Conservation (phyloP, 2,888 invertebrate genomes). For the Sinohyriopsis cumingii region DNA sequence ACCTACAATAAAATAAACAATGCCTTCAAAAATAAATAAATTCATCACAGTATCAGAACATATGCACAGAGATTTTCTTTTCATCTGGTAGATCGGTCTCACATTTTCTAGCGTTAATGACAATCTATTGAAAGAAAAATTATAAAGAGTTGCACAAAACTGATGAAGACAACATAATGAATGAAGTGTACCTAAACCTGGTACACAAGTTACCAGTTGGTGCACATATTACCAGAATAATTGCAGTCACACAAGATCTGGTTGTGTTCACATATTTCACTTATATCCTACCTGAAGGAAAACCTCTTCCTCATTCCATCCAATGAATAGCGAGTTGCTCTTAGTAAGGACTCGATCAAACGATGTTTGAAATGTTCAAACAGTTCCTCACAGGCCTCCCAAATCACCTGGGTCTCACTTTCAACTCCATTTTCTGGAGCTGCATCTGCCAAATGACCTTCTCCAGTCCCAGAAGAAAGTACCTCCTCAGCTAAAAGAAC, state of each 20-base stretch:
- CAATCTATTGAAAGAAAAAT: too few relatives aligned
- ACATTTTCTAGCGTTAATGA: too few relatives aligned
- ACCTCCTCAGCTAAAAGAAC: slow-evolving; percentile 22
- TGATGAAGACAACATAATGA: too few relatives aligned
- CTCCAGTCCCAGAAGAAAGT: slow-evolving; percentile 11
- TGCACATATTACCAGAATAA: too few relatives aligned
- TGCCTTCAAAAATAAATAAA: too few relatives aligned
- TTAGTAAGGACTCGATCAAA: slow-evolving; percentile 82
- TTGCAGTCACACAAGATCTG: neutral
- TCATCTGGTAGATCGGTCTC: too few relatives aligned
- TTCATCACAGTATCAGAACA: too few relatives aligned
- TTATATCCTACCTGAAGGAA: slow-evolving; percentile 71
- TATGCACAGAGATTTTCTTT: too few relatives aligned
- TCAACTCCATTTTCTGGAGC: slow-evolving; percentile 25
- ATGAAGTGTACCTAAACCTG: too few relatives aligned
- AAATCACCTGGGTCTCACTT: slow-evolving; percentile 43
- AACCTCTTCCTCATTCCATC: slow-evolving; percentile 81
- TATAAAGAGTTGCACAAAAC: too few relatives aligned
- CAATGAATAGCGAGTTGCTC: slow-evolving; percentile 82
- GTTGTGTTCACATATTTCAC: too few relatives aligned
- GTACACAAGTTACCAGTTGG: neutral
- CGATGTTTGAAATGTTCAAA: slow-evolving; percentile 86
- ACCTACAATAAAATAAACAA: too few relatives aligned
- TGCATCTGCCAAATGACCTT: slow-evolving; percentile 6
- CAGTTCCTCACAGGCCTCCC: slow-evolving; percentile 85